phyloP scores from a whole-genome alignment of 2,888 invertebrate genomes.

The Mimachlamys varia region DNA sequence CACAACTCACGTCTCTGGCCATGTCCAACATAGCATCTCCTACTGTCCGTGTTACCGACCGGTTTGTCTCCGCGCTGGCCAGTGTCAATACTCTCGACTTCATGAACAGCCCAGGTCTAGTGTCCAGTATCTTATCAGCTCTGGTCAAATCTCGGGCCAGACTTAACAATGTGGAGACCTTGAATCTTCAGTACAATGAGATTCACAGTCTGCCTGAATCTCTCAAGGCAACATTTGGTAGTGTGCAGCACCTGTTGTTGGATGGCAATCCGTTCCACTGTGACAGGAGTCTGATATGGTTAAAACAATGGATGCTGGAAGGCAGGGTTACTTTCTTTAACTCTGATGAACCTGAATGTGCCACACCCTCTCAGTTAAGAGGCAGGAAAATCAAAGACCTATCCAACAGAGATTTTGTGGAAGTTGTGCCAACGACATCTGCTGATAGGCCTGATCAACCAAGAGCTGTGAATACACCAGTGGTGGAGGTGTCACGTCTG shows the following conservation, averaged over 20 bases:
- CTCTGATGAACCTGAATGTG: slow-evolving; percentile 81
- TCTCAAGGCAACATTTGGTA: slow-evolving; percentile 87
- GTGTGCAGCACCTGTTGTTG: slow-evolving; percentile 87
- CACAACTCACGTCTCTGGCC: slow-evolving; percentile 62
- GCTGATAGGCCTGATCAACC: neutral
- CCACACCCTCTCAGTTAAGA: slow-evolving; percentile 72
- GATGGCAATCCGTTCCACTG: slow-evolving; percentile 90
- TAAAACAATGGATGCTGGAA: slow-evolving; percentile 85
- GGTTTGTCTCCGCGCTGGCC: slow-evolving; percentile 67
- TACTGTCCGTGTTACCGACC: slow-evolving; percentile 53
- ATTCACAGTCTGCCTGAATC: slow-evolving; percentile 87
- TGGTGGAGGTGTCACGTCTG: neutral
- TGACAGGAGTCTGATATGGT: slow-evolving; percentile 79
- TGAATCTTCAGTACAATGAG: slow-evolving; percentile 87
- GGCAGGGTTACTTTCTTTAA: slow-evolving; percentile 81
- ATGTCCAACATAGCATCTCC: slow-evolving; percentile 62
- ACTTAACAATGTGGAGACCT: slow-evolving; percentile 77
- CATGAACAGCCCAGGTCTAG: slow-evolving; percentile 68
- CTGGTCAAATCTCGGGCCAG: slow-evolving; percentile 46
- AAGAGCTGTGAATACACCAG: neutral
- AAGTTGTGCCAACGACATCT: slow-evolving; percentile 36
- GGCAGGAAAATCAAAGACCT: slow-evolving; percentile 71
- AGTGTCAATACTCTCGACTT: slow-evolving; percentile 64
- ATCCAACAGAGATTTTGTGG: slow-evolving; percentile 58
- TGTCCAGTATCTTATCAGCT: slow-evolving; percentile 58